These are phyloP conservation scores for Andrena chrysosceles DNA, from an alignment of 2,888 invertebrate species.

Conservation along the genomic window DNA sequence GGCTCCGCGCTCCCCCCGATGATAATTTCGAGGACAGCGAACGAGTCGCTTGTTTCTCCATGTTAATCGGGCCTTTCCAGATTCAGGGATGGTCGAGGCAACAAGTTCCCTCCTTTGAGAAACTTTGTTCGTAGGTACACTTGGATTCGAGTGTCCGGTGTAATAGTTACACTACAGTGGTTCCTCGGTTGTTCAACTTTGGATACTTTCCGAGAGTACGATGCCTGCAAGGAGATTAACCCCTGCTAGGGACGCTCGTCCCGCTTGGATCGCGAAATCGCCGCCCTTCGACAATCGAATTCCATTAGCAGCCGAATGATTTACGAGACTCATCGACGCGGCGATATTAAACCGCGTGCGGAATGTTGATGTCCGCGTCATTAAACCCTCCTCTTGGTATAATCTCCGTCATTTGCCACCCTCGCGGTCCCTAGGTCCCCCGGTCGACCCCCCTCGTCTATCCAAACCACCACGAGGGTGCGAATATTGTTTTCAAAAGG, in stretches of 20 bases:
- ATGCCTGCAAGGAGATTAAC: not conserved
- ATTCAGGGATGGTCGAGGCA: not conserved
- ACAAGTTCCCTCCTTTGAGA: conserved; percentile 20
- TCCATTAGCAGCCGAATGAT: conserved; percentile 56
- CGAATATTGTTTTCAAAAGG: conserved; percentile 51
- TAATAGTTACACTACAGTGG: not conserved
- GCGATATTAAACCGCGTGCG: conserved; percentile 62
- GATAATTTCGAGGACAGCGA: conserved; percentile 13
- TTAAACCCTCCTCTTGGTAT: conserved; percentile 48
- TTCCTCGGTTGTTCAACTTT: not conserved
- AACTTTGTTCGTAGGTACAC: not conserved
- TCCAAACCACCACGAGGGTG: conserved; percentile 13
- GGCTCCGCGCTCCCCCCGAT: conserved; percentile 13
- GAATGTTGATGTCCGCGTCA: conserved; percentile 61
- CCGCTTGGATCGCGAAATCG: conserved; percentile 18
- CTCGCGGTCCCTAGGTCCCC: conserved; percentile 10
- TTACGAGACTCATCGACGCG: conserved; percentile 58
- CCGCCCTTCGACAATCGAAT: conserved; percentile 18
- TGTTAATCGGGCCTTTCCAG: not conserved
- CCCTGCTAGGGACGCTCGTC: not conserved
- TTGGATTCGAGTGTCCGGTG: not conserved
- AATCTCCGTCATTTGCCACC: conserved; percentile 55
- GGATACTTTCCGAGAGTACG: no score
- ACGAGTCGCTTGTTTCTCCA: not conserved
- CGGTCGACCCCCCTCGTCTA: conserved; percentile 10